phyloP scores from a whole-genome alignment of 2,888 invertebrate species.

The Lasioglossum lativentre region DNA sequence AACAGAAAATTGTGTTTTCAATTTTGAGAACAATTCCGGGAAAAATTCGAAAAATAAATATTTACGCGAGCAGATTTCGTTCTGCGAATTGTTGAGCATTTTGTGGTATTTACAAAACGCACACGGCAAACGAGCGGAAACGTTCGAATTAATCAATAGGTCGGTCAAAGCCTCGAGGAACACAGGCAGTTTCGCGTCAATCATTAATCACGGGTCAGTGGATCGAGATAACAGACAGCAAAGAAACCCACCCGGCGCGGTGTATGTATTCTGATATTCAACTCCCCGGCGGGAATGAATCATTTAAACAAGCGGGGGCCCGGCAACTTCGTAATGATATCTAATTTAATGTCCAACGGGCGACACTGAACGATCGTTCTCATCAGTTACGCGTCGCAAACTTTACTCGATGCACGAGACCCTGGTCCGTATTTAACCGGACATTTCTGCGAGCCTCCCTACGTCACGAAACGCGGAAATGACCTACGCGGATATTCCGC shows the following conservation, averaged over 20 bases:
- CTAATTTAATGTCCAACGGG: constrained; percentile 63
- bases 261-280: constrained; percentile 34
- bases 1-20: too few species aligned
- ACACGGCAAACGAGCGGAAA: too few species aligned
- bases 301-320: constrained; percentile 45
- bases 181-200: neutral
- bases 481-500: constrained; percentile 28
- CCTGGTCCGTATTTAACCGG: neutral
- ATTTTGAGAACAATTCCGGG: too few species aligned
- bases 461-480: constrained; percentile 38
- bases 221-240: constrained; percentile 35
- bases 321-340: constrained; percentile 56
- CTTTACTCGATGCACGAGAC: constrained; percentile 31
- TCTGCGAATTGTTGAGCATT: too few species aligned
- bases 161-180: neutral
- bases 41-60: too few species aligned
- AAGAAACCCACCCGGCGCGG: constrained; percentile 21
- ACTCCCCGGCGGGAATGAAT: constrained; percentile 42
- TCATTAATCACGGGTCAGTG: constrained; percentile 40
- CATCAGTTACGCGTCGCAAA: constrained; percentile 57
- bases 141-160: constrained; percentile 1
- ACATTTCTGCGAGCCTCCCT: neutral
- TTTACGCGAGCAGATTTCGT: too few species aligned
- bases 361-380: constrained; percentile 62
- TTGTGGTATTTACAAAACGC: too few species aligned